Percentiles rank a stretch among this genome's conserved stretches.
phyloP scores from a whole-genome alignment of 1,140 invertebrate genomes.

The Drosophila repletoides region DNA sequence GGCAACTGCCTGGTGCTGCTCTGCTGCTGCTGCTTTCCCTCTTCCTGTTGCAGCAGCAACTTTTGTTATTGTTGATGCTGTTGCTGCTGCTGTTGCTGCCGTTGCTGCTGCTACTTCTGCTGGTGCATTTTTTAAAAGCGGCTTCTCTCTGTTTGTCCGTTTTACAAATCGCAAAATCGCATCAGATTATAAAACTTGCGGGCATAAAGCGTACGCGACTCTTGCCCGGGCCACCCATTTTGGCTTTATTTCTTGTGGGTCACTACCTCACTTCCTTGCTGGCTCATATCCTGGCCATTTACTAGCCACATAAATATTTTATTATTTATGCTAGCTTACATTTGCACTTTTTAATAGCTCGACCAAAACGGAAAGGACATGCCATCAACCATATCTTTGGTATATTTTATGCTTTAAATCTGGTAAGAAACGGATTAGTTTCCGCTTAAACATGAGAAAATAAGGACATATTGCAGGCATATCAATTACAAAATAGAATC shows the following conservation, averaged over 20 bases:
- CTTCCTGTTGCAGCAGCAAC: constrained; percentile 5
- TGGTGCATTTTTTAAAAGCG: constrained; percentile 32
- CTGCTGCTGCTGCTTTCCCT: constrained; percentile 2
- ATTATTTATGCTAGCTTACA: constrained; percentile 32
- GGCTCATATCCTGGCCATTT: not conserved
- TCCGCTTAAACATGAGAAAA: too few species aligned
- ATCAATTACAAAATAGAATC: too few species aligned
- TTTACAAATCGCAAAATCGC: constrained; percentile 72
- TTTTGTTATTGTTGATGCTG: constrained; percentile 3
- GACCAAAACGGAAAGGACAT: too few species aligned
- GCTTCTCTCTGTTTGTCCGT: constrained; percentile 36
- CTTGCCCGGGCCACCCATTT: constrained; percentile 31
- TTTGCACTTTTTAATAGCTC: constrained; percentile 7
- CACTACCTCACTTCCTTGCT: not conserved
- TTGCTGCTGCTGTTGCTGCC: not conserved
- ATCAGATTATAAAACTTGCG: constrained; percentile 71
- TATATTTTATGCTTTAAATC: too few species aligned
- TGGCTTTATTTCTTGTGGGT: constrained; percentile 44
- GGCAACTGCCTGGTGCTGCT: constrained; percentile 32
- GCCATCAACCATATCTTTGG: too few species aligned
- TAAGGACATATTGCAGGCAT: too few species aligned
- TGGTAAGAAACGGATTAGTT: too few species aligned
- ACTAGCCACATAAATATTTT: constrained; percentile 24
- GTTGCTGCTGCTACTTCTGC: not conserved
- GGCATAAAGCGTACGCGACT: constrained; percentile 1